A percentile compares a stretch with the other conserved stretches of the same genome.
These are phyloP conservation scores for Pogonocherus hispidulus DNA, from an alignment of 2,888 invertebrate species.

Conservation along the genomic window DNA sequence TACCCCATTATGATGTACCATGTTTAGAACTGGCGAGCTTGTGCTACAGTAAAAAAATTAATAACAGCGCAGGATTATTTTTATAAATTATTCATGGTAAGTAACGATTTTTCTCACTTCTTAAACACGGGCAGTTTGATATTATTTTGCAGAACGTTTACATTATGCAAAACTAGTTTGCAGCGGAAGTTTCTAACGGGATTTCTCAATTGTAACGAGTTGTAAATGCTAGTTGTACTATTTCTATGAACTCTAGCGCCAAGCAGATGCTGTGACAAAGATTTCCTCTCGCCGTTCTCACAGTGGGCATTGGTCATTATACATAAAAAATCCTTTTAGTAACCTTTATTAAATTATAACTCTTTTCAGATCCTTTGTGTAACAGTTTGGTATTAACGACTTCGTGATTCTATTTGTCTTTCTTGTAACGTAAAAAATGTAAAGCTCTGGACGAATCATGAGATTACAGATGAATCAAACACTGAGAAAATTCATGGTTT, in stretches of 20 bases:
- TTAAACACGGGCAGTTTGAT: background rate
- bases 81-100: constrained; percentile 10
- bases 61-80: background rate
- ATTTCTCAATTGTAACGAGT: constrained; percentile 20
- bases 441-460: too few relatives aligned
- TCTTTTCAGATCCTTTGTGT: constrained; percentile 4
- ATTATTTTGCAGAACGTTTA: constrained; percentile 2
- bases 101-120: constrained; percentile 6
- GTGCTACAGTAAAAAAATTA: background rate
- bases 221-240: constrained; percentile 4
- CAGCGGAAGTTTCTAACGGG: constrained; percentile 29
- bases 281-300: constrained; percentile 31
- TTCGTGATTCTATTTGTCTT: background rate
- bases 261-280: constrained; percentile 36
- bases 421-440: background rate
- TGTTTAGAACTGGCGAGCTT: too few relatives aligned
- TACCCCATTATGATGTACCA: too few relatives aligned
- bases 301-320: constrained; percentile 37
- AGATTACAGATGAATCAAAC: too few relatives aligned
- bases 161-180: constrained; percentile 17
- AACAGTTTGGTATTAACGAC: background rate
- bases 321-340: constrained; percentile 23
- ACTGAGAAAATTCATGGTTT: too few relatives aligned
- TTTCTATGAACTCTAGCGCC: constrained; percentile 8
- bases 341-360: constrained; percentile 25